Percentiles rank a stretch among this genome's conserved stretches.
Evolutionary conservation across 2,113 vertebrate species (phyloP).

Genomic region (Dicaeum eximium): DNA sequence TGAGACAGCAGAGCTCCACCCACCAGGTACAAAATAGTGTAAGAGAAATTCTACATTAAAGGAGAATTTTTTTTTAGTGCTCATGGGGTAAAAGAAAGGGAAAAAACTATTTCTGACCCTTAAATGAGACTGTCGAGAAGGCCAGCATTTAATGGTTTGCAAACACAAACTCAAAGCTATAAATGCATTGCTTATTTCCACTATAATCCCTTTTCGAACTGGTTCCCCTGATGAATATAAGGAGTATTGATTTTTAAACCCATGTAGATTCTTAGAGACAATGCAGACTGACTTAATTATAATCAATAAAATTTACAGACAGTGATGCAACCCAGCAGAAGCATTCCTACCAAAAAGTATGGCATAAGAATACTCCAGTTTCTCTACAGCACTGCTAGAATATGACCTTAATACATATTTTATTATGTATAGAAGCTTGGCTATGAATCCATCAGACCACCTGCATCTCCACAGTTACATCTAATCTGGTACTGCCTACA

Average conservation of each 20-base stretch:
- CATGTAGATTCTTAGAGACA: constrained; percentile 73
- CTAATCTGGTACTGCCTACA: background rate
- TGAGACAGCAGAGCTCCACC: background rate
- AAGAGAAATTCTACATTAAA: background rate
- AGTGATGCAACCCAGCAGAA: constrained; percentile 73
- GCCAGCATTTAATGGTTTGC: constrained; percentile 28
- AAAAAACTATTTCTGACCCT: background rate
- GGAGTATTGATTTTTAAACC: constrained; percentile 72
- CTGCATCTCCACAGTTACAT: background rate
- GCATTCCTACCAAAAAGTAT: constrained; percentile 67
- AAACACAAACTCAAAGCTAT: constrained; percentile 39
- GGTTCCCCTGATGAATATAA: constrained; percentile 69
- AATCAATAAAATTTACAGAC: constrained; percentile 82
- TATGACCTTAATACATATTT: constrained; percentile 81
- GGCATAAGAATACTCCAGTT: constrained; percentile 68
- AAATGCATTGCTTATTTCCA: constrained; percentile 58
- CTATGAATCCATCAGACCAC: constrained; percentile 24
- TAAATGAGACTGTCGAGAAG: background rate
- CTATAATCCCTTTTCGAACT: constrained; percentile 51
- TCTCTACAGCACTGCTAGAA: constrained; percentile 54
- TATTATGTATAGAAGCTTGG: constrained; percentile 62
- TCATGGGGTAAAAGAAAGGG: background rate
- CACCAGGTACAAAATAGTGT: background rate
- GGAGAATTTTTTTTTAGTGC: background rate
- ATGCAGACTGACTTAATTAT: constrained; percentile 78